Percentiles rank a stretch among this genome's conserved stretches.
These are phyloP conservation scores for Chrysoperla carnea DNA, from an alignment of 1,140 invertebrate genomes.

Conservation along the genomic window DNA sequence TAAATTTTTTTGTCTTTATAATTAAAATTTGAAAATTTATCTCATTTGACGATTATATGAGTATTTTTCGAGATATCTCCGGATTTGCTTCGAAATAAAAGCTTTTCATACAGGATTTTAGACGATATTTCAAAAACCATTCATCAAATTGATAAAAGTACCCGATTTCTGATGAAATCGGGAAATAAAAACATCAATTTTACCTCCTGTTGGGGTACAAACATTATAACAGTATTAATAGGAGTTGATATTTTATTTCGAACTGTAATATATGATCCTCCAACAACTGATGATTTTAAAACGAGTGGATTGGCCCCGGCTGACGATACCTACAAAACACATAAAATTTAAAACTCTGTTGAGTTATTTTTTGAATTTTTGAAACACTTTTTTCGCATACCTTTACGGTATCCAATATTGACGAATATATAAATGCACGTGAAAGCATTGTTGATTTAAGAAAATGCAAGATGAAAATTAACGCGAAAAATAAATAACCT, in stretches of 20 bases:
- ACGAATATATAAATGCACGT: neutral
- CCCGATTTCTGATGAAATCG: too few species aligned
- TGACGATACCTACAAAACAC: neutral
- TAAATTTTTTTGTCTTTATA: neutral
- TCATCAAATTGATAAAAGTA: too few species aligned
- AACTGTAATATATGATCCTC: conserved; percentile 13
- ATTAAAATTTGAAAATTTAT: neutral
- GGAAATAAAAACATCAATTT: conserved; percentile 8
- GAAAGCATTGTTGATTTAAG: neutral
- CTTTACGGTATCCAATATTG: neutral
- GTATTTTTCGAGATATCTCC: too few species aligned
- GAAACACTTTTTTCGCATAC: conserved; percentile 1
- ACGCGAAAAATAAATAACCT: too few species aligned
- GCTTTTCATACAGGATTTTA: too few species aligned
- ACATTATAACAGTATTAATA: conserved; percentile 86
- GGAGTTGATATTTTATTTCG: conserved; percentile 50
- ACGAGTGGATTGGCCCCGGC: neutral
- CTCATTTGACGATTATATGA: neutral
- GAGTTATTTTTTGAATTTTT: neutral
- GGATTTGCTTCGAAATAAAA: too few species aligned
- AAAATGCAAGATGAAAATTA: too few species aligned
- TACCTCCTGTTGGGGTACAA: conserved; percentile 98
- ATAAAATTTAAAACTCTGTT: neutral
- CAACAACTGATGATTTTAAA: conserved; percentile 6
- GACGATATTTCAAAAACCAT: too few species aligned